Evolutionary conservation across 2,113 vertebrate genomes (phyloP).

Genomic region (Pangasianodon gigas): DNA sequence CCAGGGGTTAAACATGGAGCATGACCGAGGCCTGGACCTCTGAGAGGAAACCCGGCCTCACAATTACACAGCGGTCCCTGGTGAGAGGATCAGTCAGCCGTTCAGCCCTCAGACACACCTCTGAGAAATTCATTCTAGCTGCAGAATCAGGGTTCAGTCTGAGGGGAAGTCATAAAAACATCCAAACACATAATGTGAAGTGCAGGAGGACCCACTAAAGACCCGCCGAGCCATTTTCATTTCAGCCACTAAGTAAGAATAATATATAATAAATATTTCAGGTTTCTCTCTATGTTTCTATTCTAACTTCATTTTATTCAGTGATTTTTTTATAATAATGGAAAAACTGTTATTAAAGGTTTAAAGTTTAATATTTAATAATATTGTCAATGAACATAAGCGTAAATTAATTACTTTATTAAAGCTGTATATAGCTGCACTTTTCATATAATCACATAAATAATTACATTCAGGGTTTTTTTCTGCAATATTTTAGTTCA

Average conservation of each 20-base stretch:
- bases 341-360: neutral
- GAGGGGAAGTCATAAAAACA: slow-evolving; percentile 37
- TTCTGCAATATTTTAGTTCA: too few species aligned
- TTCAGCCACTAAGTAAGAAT: neutral
- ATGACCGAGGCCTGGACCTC: neutral
- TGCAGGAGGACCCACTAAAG: neutral
- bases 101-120: slow-evolving; percentile 15
- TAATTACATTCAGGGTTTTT: too few species aligned
- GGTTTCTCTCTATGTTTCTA: neutral
- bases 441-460: too few species aligned
- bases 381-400: neutral
- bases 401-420: neutral
- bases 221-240: slow-evolving; percentile 24
- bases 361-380: neutral
- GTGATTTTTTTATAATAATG: neutral
- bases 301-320: neutral
- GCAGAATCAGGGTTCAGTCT: slow-evolving; percentile 5
- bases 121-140: slow-evolving; percentile 35
- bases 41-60: neutral
- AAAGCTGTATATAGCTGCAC: too few species aligned
- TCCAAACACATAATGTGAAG: slow-evolving; percentile 36
- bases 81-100: slow-evolving; percentile 34
- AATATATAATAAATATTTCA: neutral
- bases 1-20: neutral
- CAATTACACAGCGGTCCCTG: slow-evolving; percentile 4